phyloP scores from a whole-genome alignment of 2,888 invertebrate genomes.

The Agapostemon virescens region DNA sequence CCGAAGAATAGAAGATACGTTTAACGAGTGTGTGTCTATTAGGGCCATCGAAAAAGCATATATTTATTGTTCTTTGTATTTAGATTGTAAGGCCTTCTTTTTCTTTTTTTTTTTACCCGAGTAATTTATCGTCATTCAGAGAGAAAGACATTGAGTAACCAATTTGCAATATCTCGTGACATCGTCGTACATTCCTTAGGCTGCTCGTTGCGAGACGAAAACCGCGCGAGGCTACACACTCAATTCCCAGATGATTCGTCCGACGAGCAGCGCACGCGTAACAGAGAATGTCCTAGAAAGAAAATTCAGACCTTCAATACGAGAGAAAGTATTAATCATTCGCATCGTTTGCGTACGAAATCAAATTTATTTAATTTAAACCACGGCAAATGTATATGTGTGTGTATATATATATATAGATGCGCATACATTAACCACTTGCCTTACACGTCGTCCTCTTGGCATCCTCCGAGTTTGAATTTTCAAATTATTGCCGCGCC shows the following conservation, averaged over 20 bases:
- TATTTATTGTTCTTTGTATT: constrained; percentile 64
- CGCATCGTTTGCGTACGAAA: background rate
- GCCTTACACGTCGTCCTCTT: background rate
- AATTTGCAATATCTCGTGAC: constrained; percentile 35
- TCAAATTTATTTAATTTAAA: constrained; percentile 28
- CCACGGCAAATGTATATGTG: too few species aligned
- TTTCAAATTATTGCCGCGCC: background rate
- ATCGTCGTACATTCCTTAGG: constrained; percentile 56
- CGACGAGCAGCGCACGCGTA: background rate
- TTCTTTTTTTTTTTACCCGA: constrained; percentile 45
- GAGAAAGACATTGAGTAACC: constrained; percentile 24
- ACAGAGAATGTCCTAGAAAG: background rate
- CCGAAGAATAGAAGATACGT: constrained; percentile 79
- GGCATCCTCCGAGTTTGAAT: background rate
- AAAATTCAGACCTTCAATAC: constrained; percentile 12
- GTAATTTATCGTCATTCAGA: constrained; percentile 51
- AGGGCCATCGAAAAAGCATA: constrained; percentile 27
- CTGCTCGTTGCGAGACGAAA: constrained; percentile 2
- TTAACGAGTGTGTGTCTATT: constrained; percentile 50
- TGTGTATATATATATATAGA: too few species aligned
- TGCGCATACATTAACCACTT: background rate
- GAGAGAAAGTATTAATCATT: constrained; percentile 35
- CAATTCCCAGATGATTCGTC: background rate
- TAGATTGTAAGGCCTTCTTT: constrained; percentile 49
- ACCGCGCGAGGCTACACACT: constrained; percentile 32